These are phyloP conservation scores for Rhadinocentrus ornatus DNA, from an alignment of 2,797 vertebrate species.

Conservation along the genomic window DNA sequence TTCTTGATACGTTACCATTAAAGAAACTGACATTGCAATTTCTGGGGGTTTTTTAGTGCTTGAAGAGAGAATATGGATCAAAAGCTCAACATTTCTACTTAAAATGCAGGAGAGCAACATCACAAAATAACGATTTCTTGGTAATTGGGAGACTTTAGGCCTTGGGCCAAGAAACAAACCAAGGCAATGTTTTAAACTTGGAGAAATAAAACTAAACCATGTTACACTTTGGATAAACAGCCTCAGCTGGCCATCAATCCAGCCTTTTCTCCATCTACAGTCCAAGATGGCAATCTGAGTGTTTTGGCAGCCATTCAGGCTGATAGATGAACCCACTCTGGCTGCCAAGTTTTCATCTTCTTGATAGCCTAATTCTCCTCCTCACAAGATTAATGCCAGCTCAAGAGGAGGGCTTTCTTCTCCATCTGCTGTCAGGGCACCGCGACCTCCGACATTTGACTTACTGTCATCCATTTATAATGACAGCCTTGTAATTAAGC, in stretches of 20 bases:
- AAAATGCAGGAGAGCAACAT: neutral
- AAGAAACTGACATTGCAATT: neutral
- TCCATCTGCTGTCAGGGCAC: slow-evolving; percentile 19
- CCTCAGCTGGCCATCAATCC: slow-evolving; percentile 8
- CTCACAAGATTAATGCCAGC: slow-evolving; percentile 27
- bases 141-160: neutral
- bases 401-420: slow-evolving; percentile 5
- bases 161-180: neutral
- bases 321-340: slow-evolving; percentile 31
- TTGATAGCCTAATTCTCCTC: slow-evolving; percentile 32
- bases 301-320: slow-evolving; percentile 51
- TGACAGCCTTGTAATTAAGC: slow-evolving; percentile 6
- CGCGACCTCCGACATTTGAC: slow-evolving; percentile 36
- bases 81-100: neutral
- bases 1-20: too few species aligned
- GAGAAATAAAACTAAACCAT: neutral
- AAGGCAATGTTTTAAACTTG: neutral
- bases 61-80: neutral
- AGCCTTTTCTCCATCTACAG: slow-evolving; percentile 7
- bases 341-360: slow-evolving; percentile 31
- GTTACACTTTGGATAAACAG: slow-evolving; percentile 8
- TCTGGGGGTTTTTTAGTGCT: neutral
- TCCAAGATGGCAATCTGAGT: slow-evolving; percentile 40
- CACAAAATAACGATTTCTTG: neutral
- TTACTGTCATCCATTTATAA: neutral